Base-by-base conservation (phyloP, 1,140 invertebrate species). In the Mercenaria mercenaria region DNA sequence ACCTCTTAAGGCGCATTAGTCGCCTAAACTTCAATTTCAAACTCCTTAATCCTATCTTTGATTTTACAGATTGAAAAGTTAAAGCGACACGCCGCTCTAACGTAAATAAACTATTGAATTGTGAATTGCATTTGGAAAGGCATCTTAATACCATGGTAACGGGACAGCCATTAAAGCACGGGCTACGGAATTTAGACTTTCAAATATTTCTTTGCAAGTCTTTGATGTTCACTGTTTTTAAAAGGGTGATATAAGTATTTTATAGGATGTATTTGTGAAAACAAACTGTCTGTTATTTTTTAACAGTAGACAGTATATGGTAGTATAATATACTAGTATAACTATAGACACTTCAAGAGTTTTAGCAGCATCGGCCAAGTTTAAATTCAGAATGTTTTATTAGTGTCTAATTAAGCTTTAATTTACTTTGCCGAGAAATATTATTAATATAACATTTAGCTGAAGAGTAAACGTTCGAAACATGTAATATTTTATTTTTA, bases 1-100 rank as follows among this genome's bases (percentile, higher is more conserved):
- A 72, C 11, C 34, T 29, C 67, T 72, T 72, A 39, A 72, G 37
- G 34, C 67, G 34, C 34, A 72, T 72, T 72, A 72, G 67, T 39
- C 1, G 34, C 37, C 15, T 32, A 72, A 72, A 72, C 67, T 37
- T 72, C 67, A 72, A 13, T 72, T 39, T 72, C 34, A 72, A 72
- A 39, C 23, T 6, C 6, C 18, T 23, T 39, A 72, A 72, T 39
- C 34, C 18, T 20, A 37, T 39, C 67, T 72, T 39, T 72, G 67
- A 39, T 37, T 72, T 72, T 10, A 41, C 67, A 29, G 67, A 72
- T 72, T n/a, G 1, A 23, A 72, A 72, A 72, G 67, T 72, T 72
- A 72, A 41, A 8, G 3, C 67, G 29, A 72, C 67, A 29, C 20
- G 34, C 67, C 2, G 15, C 32, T 32, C 59, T 29, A 11, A 64